Conservation (phyloP, 2,113 vertebrate species). For the Anarrhichthys ocellatus region DNA sequence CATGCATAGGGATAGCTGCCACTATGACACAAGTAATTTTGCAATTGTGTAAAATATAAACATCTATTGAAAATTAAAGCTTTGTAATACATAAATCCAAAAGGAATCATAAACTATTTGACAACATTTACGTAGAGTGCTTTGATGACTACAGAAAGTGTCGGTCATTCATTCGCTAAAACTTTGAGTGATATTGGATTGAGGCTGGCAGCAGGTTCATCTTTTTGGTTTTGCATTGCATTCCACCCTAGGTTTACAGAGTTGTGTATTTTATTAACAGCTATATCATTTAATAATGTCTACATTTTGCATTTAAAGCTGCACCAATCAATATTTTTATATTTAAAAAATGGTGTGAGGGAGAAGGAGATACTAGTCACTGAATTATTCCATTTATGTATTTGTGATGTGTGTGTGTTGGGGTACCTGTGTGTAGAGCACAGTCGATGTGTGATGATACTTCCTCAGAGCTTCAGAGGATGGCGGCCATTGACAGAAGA, state of each 20-base stretch:
- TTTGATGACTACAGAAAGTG: too few species aligned
- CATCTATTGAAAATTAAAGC: not conserved
- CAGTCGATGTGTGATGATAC: constrained; percentile 83
- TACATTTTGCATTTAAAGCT: not conserved
- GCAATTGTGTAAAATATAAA: not conserved
- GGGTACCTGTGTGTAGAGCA: constrained; percentile 74
- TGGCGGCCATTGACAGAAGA: constrained; percentile 74
- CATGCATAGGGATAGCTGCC: not conserved
- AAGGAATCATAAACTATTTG: too few species aligned
- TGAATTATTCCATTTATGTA: not conserved
- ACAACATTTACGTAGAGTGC: too few species aligned
- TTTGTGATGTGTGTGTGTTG: constrained; percentile 6
- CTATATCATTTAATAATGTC: not conserved
- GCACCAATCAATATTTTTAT: too few species aligned
- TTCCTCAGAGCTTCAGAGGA: constrained; percentile 87
- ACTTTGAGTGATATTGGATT: too few species aligned
- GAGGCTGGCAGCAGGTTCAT: not conserved
- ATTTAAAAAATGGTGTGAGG: not conserved
- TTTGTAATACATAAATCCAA: not conserved
- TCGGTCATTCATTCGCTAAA: too few species aligned
- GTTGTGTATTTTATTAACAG: not conserved
- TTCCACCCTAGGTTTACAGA: not conserved
- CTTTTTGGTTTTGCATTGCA: not conserved
- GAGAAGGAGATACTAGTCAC: not conserved
- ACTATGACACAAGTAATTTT: not conserved